Base-by-base conservation (phyloP, 2,888 invertebrate species). In the Cylloceria caligata region DNA sequence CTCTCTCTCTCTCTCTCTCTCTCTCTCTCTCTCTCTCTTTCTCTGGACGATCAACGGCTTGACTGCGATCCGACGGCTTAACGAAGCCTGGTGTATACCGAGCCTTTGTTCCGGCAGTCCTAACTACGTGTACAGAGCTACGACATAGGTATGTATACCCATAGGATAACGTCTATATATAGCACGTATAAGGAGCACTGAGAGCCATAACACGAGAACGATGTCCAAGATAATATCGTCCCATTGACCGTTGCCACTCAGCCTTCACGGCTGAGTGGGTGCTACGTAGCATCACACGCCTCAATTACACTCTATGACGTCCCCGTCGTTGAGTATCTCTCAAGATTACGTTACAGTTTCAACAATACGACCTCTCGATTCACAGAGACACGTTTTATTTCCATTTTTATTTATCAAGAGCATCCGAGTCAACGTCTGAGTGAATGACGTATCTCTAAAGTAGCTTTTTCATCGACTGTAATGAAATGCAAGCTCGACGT, bases 191-290 rank as follows among this genome's bases (percentile, higher is more conserved):
- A 83, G 82, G 76, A 76, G 80, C 84, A 84, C 73, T 84, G 84
- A 83, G 84, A 85, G 84, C 73, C 80, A 75, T 62, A 83, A 84
- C 83, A 79, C 78, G 83, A 84, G 86, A 84, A 86, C 81, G 80
- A 76, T 75, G 78, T 80, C 71, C 73, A 57, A 72, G 83, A 84
- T 81, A 84, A 81, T 79, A 81, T 81, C 39, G 67, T 77, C 64
- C 64, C 79, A 72, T 76, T 72, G 57, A 45, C 49, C 39, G 55
- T 80, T 69, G 77, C 55, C 39, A 55, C 65, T 69, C 45, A 27
- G 34, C 57, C 67, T 67, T 76, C 76, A 34, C 60, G 49, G 64
- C 60, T 67, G 76, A 34, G 34, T 65, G 21, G 71, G 42, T 64
- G 30, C 19, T 64, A 36, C 47, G 57, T 75, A 21, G 7, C n/a